phyloP scores from a whole-genome alignment of 2,113 vertebrate genomes.

The Alosa alosa region DNA sequence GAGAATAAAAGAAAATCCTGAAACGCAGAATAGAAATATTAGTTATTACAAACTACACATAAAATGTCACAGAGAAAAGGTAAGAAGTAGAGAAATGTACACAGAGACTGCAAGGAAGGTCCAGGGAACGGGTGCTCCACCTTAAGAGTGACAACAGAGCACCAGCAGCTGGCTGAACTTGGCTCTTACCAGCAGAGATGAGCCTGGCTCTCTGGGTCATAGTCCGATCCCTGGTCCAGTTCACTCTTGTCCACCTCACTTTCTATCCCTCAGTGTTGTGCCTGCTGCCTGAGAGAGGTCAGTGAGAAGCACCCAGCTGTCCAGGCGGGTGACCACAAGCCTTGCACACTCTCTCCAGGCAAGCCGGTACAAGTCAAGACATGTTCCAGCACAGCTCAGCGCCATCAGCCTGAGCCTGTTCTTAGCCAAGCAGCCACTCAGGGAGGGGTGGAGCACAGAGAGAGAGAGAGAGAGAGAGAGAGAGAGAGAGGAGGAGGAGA shows the following conservation, averaged over 20 bases:
- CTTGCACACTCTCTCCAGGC: constrained; percentile 33
- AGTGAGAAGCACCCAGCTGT: constrained; percentile 28
- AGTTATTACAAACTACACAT: not conserved
- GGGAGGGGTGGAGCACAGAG: constrained; percentile 26
- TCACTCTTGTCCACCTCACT: not conserved
- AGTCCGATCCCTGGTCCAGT: not conserved
- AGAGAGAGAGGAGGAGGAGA: constrained; percentile 49
- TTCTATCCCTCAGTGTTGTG: constrained; percentile 32
- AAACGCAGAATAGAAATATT: not conserved
- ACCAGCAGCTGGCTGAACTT: not conserved
- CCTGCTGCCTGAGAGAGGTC: constrained; percentile 10
- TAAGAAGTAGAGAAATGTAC: not conserved
- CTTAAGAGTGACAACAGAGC: constrained; percentile 27
- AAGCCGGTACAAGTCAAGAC: constrained; percentile 72
- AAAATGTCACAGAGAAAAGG: not conserved
- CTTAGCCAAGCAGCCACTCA: constrained; percentile 48
- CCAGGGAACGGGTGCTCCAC: constrained; percentile 16
- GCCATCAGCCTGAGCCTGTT: constrained; percentile 57
- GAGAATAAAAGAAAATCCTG: not conserved
- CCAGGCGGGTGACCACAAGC: constrained; percentile 42
- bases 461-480: constrained; percentile 60
- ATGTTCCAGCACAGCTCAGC: constrained; percentile 69
- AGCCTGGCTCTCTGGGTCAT: not conserved
- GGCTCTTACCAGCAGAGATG: not conserved
- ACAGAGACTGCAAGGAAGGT: not conserved